A percentile compares a stretch with the other conserved stretches of the same genome.
Conservation (phyloP, 2,797 vertebrate species). For the Furcifer pardalis region DNA sequence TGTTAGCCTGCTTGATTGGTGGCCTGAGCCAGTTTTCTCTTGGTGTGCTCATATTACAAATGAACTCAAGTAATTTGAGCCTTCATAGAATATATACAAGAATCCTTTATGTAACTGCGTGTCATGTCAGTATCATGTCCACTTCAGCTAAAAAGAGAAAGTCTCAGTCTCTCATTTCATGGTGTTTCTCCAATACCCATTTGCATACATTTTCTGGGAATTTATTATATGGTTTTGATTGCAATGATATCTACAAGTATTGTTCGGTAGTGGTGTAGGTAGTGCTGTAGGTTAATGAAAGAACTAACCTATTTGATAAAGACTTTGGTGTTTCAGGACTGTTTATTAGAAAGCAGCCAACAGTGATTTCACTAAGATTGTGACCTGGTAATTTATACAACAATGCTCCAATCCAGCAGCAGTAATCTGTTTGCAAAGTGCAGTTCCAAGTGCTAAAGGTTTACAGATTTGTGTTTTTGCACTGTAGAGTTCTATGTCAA, state of each 20-base stretch:
- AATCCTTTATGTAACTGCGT: too few relatives aligned
- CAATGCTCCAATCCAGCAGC: neutral
- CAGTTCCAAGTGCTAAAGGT: neutral
- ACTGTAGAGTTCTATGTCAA: neutral
- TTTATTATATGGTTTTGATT: neutral
- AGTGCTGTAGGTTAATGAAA: slow-evolving; percentile 35
- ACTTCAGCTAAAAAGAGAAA: neutral
- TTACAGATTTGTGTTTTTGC: too few relatives aligned
- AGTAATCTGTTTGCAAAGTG: neutral
- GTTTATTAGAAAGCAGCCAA: neutral
- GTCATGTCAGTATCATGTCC: neutral
- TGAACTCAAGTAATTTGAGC: neutral
- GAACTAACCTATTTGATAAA: slow-evolving; percentile 47
- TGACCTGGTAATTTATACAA: slow-evolving; percentile 17
- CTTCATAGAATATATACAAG: neutral
- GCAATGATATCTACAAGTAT: neutral
- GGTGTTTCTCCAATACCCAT: too few relatives aligned
- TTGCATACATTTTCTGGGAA: neutral
- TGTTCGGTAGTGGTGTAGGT: neutral
- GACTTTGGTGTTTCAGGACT: slow-evolving; percentile 39
- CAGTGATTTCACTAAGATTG: slow-evolving; percentile 47
- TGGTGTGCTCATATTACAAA: neutral
- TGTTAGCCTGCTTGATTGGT: neutral
- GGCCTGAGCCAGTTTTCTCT: neutral
- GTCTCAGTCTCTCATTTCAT: too few relatives aligned